Evolutionary conservation across 2,888 invertebrate species (phyloP), one percentile per base, ranked within the genome.

Genomic region (Priocnemis perturbator): DNA sequence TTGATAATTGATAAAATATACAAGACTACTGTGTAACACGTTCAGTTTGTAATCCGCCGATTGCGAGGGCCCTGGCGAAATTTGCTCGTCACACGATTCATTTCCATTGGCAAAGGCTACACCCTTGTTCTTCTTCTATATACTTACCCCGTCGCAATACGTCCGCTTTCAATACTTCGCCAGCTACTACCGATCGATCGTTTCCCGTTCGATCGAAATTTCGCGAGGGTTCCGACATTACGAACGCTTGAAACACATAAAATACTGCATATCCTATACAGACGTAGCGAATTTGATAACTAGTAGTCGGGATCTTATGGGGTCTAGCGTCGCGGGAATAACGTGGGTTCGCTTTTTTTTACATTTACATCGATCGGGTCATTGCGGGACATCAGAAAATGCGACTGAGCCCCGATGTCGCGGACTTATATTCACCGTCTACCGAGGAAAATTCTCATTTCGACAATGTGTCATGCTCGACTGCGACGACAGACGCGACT

Each of bases 181-280:
- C n/a, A n/a, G 26, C 5, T 26, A 3, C 26, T 2, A 5, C 5
- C 5, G 26, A 26, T 26, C 19, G 30, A 47, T 45, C 44, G 44
- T 59, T 45, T 3, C 11, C 30, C 26, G 7, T 56, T 68, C 44
- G 11, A 14, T 67, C 30, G 15, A 44, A 60, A 64, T 79, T 71
- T 73, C 67, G 62, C 77, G 72, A 74, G 78, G 76, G 67, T 70
- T 74, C 73, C 70, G 61, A 62, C 71, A 76, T 73, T 74, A 78
- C 77, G 73, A 70, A 77, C 68, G 78, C 75, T 81, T 80, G 81
- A 82, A 80, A 82, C 83, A 83, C 73, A 75, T 77, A 79, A 82
- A 76, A 69, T 79, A 83, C 79, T 81, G 84, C 85, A 83, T 83
- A 85, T 83, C 80, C 79, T 82, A 80, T 81, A 79, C 71, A 81